Evolutionary conservation across 2,888 invertebrate species (phyloP), one percentile per base, ranked within the genome.

Genomic region (Conchocele bisecta): DNA sequence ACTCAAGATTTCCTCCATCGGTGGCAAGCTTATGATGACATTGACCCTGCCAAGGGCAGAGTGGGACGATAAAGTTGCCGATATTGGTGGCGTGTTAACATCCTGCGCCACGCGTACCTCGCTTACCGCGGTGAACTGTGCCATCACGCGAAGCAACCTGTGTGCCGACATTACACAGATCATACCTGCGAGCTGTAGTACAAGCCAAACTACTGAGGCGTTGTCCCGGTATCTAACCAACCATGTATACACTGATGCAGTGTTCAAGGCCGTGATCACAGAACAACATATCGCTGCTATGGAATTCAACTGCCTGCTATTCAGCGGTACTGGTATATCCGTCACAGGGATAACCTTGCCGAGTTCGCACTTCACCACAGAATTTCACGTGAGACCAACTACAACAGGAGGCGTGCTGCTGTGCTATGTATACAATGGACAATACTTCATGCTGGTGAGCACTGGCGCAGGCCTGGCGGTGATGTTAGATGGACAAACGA

Each of bases 301-400:
- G 54, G 61, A 58, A 26, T 72, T 77, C 3, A 78, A 80, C 26
- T 84, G 84, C 39, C 50, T 83, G 5, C 61, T 46, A 11, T 75
- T 76, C 29, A 77, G 51, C 33, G 75, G 76, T n/a, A 59, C 48
- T 9, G 84, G 84, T 11, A 68, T 77, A 1, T 66, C 74, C 9
- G 74, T 67, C 0, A 37, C 71, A 11, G 50, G 50, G 3, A 28
- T 85, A 1, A 51, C 64, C 7, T 39, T 84, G 26, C 84, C 82
- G 3, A 17, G 39, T 1, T 31, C 54, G 3, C 67, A 72, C 35
- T 83, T 85, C 46, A 82, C 84, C 9, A 26, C 85, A 7, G 86
- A 86, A 63, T 33, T 86, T 13, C 81, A 83, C 56, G 82, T 85
- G 3, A 83, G 83, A 26, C 79, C 81, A 28, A 57, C 46, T 20